Evolutionary conservation across 1,140 invertebrate species (phyloP).

Genomic region (Sycobia sp.): DNA sequence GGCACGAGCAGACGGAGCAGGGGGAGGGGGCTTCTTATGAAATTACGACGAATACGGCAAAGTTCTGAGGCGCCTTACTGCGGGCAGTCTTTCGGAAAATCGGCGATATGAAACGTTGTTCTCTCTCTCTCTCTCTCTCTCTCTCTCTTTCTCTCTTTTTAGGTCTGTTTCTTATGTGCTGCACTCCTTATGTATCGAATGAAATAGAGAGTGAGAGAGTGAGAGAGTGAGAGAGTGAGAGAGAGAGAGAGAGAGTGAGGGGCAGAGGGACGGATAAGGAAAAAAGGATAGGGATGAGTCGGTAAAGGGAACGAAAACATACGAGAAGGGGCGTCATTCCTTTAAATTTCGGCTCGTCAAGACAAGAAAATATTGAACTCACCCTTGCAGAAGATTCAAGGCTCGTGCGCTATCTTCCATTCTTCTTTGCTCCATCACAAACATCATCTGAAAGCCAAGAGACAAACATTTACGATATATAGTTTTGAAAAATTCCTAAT

Average conservation of each 20-base stretch:
- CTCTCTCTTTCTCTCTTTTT: slow-evolving; percentile 10
- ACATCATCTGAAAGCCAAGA: slow-evolving; percentile 19
- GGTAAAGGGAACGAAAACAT: slow-evolving; percentile 22
- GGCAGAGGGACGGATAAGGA: too few species aligned
- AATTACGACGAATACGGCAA: slow-evolving; percentile 54
- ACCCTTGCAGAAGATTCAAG: slow-evolving; percentile 44
- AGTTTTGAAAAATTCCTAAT: too few species aligned
- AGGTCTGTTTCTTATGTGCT: too few species aligned
- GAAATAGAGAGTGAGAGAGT: too few species aligned
- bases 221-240: too few species aligned
- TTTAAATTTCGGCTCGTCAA: slow-evolving; percentile 37
- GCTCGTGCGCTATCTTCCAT: not conserved
- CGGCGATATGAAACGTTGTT: slow-evolving; percentile 56
- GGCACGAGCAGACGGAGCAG: slow-evolving; percentile 21
- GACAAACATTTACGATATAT: too few species aligned
- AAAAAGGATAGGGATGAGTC: not conserved
- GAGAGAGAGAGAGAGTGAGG: too few species aligned
- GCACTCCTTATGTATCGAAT: too few species aligned
- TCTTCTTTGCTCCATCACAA: slow-evolving; percentile 6
- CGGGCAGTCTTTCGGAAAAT: slow-evolving; percentile 57
- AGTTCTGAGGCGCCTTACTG: slow-evolving; percentile 42
- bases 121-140: slow-evolving; percentile 29
- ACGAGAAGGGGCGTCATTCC: slow-evolving; percentile 26
- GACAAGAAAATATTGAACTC: slow-evolving; percentile 49
- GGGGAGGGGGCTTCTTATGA: slow-evolving; percentile 48